Conservation (phyloP, 2,113 vertebrate genomes). For the Haemorhous mexicanus region DNA sequence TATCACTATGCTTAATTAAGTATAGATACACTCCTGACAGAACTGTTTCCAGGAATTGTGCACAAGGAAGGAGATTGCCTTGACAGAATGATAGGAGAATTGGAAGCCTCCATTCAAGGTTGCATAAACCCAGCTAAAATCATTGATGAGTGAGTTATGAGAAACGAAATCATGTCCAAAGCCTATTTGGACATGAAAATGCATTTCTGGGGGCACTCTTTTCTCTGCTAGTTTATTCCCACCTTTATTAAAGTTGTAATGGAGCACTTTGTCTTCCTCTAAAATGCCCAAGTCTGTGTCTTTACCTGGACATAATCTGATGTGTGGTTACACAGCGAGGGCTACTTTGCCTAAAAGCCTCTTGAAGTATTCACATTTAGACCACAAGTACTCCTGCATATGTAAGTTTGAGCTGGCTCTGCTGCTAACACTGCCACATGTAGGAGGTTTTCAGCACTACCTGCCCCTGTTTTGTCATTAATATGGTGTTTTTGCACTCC, state of each 20-base stretch:
- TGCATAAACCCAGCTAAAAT: not conserved
- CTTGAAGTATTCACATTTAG: not conserved
- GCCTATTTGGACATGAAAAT: not conserved
- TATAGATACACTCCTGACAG: not conserved
- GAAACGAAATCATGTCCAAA: not conserved
- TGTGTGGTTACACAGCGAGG: not conserved
- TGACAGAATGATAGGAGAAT: not conserved
- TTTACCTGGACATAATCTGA: not conserved
- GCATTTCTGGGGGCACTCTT: not conserved
- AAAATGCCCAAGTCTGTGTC: not conserved
- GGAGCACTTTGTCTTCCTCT: not conserved
- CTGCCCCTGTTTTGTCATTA: not conserved
- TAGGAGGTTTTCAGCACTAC: not conserved
- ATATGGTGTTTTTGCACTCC: not conserved
- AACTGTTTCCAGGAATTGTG: not conserved
- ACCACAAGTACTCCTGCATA: not conserved
- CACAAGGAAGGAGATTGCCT: not conserved
- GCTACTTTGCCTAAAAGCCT: not conserved
- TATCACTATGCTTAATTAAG: not conserved
- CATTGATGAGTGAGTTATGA: not conserved
- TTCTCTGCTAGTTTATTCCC: not conserved
- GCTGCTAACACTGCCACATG: not conserved
- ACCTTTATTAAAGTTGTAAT: not conserved
- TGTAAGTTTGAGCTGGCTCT: not conserved
- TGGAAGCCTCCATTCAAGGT: not conserved